Percentiles rank a stretch among this genome's conserved stretches.
Conservation (phyloP, 2,113 vertebrate genomes). For the Catharus minimus region DNA sequence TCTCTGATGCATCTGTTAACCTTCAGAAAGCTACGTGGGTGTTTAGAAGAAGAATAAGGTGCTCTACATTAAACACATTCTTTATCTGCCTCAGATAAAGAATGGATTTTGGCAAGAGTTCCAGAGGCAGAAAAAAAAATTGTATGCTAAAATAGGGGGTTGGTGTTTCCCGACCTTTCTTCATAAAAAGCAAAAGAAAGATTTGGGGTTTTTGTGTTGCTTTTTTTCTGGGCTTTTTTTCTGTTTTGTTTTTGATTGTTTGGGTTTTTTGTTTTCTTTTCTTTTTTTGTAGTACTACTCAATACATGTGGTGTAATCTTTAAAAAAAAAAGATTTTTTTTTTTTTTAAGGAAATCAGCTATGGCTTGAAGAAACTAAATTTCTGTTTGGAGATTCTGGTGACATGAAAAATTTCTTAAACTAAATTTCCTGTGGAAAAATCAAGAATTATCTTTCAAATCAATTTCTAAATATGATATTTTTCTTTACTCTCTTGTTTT, state of each 20-base stretch:
- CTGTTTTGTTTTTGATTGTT: no score
- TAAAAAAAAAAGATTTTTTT: not conserved
- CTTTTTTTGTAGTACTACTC: not conserved
- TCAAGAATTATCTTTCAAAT: not conserved
- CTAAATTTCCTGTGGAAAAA: not conserved
- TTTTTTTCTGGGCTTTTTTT: not conserved
- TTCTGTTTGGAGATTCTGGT: not conserved
- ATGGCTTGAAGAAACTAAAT: not conserved
- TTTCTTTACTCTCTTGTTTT: not conserved
- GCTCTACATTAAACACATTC: constrained; percentile 6
- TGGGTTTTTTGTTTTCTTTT: fast-evolving
- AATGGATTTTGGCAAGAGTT: constrained; percentile 13
- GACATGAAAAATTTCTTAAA: not conserved
- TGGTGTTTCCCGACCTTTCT: not conserved
- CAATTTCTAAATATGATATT: not conserved
- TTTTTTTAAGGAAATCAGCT: not conserved
- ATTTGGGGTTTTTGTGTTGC: not conserved
- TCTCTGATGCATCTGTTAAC: constrained; percentile 14
- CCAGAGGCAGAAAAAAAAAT: not conserved
- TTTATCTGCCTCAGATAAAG: constrained; percentile 28
- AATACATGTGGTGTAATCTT: not conserved
- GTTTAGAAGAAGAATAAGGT: constrained; percentile 33
- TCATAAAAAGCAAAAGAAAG: not conserved
- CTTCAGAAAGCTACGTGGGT: not conserved
- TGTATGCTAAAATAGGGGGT: not conserved